Evolutionary conservation across 2,113 vertebrate genomes (phyloP).

Genomic region (Laterallus jamaicensis): DNA sequence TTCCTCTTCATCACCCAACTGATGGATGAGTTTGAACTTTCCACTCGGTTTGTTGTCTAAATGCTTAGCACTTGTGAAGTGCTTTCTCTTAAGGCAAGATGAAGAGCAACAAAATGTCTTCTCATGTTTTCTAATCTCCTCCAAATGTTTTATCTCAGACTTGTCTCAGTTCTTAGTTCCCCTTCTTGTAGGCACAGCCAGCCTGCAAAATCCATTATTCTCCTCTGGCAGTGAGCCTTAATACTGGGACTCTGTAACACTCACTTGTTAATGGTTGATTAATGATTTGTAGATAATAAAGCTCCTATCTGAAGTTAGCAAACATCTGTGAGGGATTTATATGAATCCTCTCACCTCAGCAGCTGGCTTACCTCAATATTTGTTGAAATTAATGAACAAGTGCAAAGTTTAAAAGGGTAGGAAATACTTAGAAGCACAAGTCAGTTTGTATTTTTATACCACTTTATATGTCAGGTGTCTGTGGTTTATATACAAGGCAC

Average conservation of each 20-base stretch:
- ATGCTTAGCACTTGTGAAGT: constrained; percentile 43
- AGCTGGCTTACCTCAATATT: constrained; percentile 56
- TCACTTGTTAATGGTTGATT: constrained; percentile 65
- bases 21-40: constrained; percentile 51
- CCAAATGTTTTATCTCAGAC: constrained; percentile 53
- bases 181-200: constrained; percentile 3
- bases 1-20: constrained; percentile 41
- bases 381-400: constrained; percentile 66
- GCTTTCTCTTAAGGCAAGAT: not conserved
- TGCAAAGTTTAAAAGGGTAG: constrained; percentile 57
- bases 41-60: not conserved
- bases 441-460: constrained; percentile 32
- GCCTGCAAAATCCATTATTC: constrained; percentile 36
- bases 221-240: constrained; percentile 32
- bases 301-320: constrained; percentile 53
- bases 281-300: constrained; percentile 59
- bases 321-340: constrained; percentile 61
- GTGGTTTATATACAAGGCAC: not conserved
- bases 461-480: constrained; percentile 36
- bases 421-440: constrained; percentile 54
- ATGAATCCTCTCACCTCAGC: constrained; percentile 62
- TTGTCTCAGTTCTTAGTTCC: constrained; percentile 12
- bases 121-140: constrained; percentile 46
- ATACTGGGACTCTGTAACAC: constrained; percentile 9
- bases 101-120: constrained; percentile 13